Percentiles rank a stretch among this genome's conserved stretches.
phyloP scores from a whole-genome alignment of 2,113 vertebrate species.

The Mesembrinibis cayennensis region DNA sequence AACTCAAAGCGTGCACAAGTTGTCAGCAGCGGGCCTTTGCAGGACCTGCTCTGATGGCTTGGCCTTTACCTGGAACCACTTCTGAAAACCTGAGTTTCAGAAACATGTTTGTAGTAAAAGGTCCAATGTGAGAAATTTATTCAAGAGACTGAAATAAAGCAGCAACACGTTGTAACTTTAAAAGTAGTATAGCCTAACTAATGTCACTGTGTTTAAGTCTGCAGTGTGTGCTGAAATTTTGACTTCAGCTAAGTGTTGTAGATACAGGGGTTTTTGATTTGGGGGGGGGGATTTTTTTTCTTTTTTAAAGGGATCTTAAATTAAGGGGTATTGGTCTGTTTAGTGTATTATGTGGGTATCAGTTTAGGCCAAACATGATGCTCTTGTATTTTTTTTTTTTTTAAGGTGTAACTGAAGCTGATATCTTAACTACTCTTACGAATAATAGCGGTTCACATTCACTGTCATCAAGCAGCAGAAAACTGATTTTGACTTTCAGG shows the following conservation, averaged over 20 bases:
- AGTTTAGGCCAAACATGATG: neutral
- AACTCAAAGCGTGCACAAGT: fast-evolving
- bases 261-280: neutral
- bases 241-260: neutral
- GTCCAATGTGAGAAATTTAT: neutral
- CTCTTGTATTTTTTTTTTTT: neutral
- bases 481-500: neutral
- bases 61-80: neutral
- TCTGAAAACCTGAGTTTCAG: neutral
- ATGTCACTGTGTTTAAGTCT: neutral
- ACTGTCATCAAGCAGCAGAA: neutral
- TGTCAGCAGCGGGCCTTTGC: neutral
- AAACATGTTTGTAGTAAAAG: neutral
- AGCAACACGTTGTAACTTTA: neutral
- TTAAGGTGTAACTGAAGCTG: neutral
- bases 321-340: neutral
- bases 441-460: neutral
- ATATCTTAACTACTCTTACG: neutral
- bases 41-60: neutral
- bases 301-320: neutral
- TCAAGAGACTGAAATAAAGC: neutral
- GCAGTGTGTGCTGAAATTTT: neutral
- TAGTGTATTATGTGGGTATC: neutral
- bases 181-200: neutral
- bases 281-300: neutral